Base-by-base conservation (phyloP, 2,888 invertebrate genomes). In the Clivina fossor region DNA sequence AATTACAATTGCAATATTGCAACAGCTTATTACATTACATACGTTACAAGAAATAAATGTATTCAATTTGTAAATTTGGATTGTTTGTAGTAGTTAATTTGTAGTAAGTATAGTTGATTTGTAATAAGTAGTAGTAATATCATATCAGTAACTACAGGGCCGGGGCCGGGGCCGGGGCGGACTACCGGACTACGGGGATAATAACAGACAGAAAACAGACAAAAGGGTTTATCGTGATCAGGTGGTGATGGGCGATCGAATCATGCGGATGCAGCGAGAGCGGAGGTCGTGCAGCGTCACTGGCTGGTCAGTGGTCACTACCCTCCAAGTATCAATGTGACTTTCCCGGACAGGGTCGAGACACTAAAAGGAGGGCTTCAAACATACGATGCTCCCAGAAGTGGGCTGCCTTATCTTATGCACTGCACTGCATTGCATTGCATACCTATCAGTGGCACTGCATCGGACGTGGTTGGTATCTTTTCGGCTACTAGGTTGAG, bases 401-500 rank as follows among this genome's bases (percentile, higher is more conserved):
- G 41, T 57, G 58, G 37, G 46, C 44, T 40, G 49, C 53, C 59
- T 56, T 71, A 70, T 83, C 19, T 5, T 13, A 7, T 49, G 9
- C 28, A 22, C n/a, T 47, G 48, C 48, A 56, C 32, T 49, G 47
- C 56, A 43, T 41, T 28, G 47, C 53, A 57, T 54, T 56, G 69
- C 72, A 71, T 83, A 88, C 87, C 87, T 86, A 88, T 86, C 75
- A 88, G 80, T 75, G 87, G 87, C 76, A 88, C 86, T 76, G 88
- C 87, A 76, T 88, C 87, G 76, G 87, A 87, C 70, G 88, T 84
- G 66, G 86, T 86, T 76, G 93, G 94, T 86, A 95, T 90, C 79
- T 93, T 93, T 85, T 95, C 94, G 68, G 93, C 93, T 74, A 96
- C 93, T 83, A 95, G 88, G 82, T 94, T 92, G 80, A 94, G 87